Evolutionary conservation across 2,797 vertebrate species (phyloP), one percentile per base, ranked within the genome.

Genomic region (Cyclura pinguis): DNA sequence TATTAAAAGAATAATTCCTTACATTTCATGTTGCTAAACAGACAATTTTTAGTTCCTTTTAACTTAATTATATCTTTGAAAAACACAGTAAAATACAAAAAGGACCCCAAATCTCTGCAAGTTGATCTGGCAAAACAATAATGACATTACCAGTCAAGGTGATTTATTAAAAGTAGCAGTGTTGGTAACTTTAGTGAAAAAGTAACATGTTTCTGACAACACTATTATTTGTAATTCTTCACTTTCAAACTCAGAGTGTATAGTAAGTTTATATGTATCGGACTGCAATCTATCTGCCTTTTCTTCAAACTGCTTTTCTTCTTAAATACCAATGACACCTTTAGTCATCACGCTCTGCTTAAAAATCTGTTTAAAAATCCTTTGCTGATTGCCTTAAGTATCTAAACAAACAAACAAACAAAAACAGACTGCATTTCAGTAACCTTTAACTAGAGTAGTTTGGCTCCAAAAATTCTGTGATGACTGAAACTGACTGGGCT

Each of bases 381-480:
- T 57, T 91, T n/a, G 29, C 7, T 0, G 1, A 42, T 42, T 84
- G 38, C 74, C 86, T 88, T 69, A 47, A 85, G 32, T 62, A 86
- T 22, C 3, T 47, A n/a, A 84, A 2, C 20, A 64, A 62, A 64
- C 20, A 64, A 62, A 64, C 7, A 57, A 87, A 81, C 57, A 89
- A 90, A 84, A 88, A 84, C 89, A 32, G 76, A 29, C 52, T 3
- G n/a, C 80, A 94, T 94, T 88, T 76, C 35, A 92, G 92, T 73
- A 42, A 22, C 1, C 73, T 73, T 47, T 57, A 57, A 38, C 6
- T 32, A 50, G 35, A 74, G 42, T 72, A 16, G 38, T 84, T 64
- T 80, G 42, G n/a, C 32, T 67, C 32, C 24, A 78, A 27, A 52
- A 42, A 50, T 76, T 32, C 77, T 80, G 27, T 69, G 35, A 62